Evolutionary conservation across 2,888 invertebrate genomes (phyloP), one percentile per base, ranked within the genome.

Genomic region (Steinernema scapterisci): DNA sequence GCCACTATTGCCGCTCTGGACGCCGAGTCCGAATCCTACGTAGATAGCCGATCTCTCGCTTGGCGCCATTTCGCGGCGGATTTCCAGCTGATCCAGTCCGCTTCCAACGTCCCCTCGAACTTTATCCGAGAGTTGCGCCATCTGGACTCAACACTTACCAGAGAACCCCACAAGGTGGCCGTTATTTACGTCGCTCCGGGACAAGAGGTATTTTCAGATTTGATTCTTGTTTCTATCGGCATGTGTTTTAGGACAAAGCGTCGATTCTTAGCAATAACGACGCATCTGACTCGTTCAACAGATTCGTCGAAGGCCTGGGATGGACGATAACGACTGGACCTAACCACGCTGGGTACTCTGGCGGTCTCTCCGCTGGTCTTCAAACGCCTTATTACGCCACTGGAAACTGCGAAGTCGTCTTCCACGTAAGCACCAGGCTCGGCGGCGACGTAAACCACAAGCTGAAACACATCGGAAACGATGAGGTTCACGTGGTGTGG

Each of bases 351-450:
- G 97, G 97, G 0, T 97, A 97, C 89, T 90, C 94, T 78, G 97
- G 97, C 3, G 97, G 97, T 0, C 89, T 97, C 76, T 93, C 94
- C 48, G 92, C 93, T n/a, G 79, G 82, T 11, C 81, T 84, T 74
- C 88, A 94, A 23, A 95, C 97, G 7, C 97, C 97, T 0, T 87
- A 75, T 71, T 74, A 54, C 56, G 70, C 75, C 6, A 48, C 75
- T 21, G 80, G 83, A 9, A 83, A 78, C 70, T 75, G 77, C 23
- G 97, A 99, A 90, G 93, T 94, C 73, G 92, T 99, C 81, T 99
- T 95, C 90, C 99, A 99, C 89, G 97, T 99, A 71, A 94, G 97
- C 73, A 99, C 99, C 1, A 91, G 96, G 83, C 95, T 99, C 94
- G 95, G 95, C 9, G 93, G 84, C 72, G 85, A 85, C 73, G 78